Evolutionary conservation across 2,888 invertebrate species (phyloP), one percentile per base, ranked within the genome.

Genomic region (Zygaena filipendulae): DNA sequence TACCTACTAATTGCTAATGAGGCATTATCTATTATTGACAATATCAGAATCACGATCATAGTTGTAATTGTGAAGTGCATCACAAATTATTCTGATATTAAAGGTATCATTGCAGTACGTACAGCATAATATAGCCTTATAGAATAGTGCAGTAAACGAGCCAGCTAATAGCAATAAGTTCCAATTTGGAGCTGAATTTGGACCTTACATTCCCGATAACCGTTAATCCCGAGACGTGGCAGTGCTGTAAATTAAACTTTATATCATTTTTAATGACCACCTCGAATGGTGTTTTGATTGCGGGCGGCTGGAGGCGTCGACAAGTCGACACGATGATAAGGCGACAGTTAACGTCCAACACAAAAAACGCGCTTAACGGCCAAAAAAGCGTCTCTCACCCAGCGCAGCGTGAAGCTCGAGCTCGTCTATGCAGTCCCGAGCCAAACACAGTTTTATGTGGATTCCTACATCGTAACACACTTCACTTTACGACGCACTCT

Each of bases 231-330:
- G 45, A 54, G 64, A 63, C 59, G 55, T 52, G 53, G 42, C 60
- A 58, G 49, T 42, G 71, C 50, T 67, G 69, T 77, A 77, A 79
- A 79, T 77, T 75, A 67, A 74, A 75, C 52, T 77, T 77, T 77
- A 79, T 79, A 71, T 71, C 70, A 74, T 70, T 75, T 77, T 79
- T 79, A 77, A 77, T 70, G 74, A 62, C 60, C 60, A 46, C 51
- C 47, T 58, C 66, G 67, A 74, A 77, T 75, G 72, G 71, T 74
- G 74, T 75, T 79, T 77, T 79, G 77, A 79, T 79, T 75, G 71
- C 74, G 60, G 67, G 53, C 49, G 70, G 64, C 68, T 70, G 71
- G 70, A 79, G 79, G 79, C 79, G 79, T 77, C 77, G 77, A 79
- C 79, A 79, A 72, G 67, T 74, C 74, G 59, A 72, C 79, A 74